These are phyloP conservation scores for Bombus ignitus DNA, from an alignment of 1,140 invertebrate species.

Conservation along the genomic window DNA sequence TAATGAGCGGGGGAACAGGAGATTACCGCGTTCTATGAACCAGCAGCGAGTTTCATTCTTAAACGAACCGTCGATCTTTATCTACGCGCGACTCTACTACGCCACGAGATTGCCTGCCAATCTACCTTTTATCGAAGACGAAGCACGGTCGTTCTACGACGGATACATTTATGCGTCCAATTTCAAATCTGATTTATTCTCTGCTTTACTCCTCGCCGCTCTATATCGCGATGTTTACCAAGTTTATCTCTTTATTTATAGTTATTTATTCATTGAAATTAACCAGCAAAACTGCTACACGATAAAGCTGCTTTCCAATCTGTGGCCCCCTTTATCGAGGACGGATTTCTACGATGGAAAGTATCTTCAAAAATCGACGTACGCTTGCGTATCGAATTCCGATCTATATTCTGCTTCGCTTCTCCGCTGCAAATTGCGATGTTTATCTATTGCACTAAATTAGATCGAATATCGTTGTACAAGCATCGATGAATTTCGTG, in stretches of 20 bases:
- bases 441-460: not conserved
- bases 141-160: too few species aligned
- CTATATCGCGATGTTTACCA: too few species aligned
- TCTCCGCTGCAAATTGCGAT: not conserved
- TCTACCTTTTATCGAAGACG: not conserved
- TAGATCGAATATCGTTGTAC: not conserved
- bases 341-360: too few species aligned
- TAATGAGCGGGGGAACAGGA: constrained; percentile 38
- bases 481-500: too few species aligned
- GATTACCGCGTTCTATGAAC: constrained; percentile 41
- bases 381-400: not conserved
- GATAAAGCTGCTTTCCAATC: too few species aligned
- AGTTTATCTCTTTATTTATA: not conserved
- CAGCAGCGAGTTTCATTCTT: constrained; percentile 20
- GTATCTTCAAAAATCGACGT: too few species aligned
- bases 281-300: too few species aligned
- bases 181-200: not conserved
- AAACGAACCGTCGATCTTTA: constrained; percentile 34
- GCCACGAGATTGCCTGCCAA: not conserved
- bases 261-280: too few species aligned
- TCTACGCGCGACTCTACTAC: not conserved
- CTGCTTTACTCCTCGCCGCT: too few species aligned
- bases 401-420: too few species aligned
- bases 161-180: not conserved
- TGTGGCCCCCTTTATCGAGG: too few species aligned